A percentile compares a stretch with the other conserved stretches of the same genome.
Conservation (phyloP, 2,888 invertebrate genomes). For the Crematogaster levior region DNA sequence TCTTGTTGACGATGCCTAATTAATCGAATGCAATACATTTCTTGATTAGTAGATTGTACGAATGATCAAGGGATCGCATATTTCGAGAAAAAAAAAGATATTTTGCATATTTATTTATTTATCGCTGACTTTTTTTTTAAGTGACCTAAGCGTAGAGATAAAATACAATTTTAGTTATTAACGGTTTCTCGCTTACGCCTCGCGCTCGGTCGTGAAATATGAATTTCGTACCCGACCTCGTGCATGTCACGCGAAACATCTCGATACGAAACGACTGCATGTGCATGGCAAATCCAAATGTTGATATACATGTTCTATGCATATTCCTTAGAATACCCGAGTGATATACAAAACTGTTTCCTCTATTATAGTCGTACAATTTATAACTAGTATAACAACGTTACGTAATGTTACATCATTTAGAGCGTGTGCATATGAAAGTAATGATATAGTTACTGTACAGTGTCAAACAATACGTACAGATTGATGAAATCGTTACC, state of each 20-base stretch:
- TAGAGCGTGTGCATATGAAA: constrained; percentile 48
- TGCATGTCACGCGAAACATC: constrained; percentile 58
- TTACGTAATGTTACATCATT: constrained; percentile 54
- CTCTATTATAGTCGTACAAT: constrained; percentile 46
- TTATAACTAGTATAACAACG: constrained; percentile 52
- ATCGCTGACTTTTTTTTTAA: not conserved
- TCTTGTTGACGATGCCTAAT: constrained; percentile 5
- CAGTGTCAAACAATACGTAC: constrained; percentile 52
- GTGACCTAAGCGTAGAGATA: not conserved
- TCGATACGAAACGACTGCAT: constrained; percentile 58
- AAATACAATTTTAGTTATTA: constrained; percentile 25
- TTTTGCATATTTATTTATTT: constrained; percentile 27
- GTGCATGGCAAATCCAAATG: constrained; percentile 67
- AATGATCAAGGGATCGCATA: not conserved
- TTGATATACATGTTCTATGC: constrained; percentile 41
- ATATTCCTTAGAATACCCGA: constrained; percentile 33
- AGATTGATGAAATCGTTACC: constrained; percentile 56
- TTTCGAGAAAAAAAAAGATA: not conserved
- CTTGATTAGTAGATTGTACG: not conserved
- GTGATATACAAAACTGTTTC: constrained; percentile 43
- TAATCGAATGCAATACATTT: not conserved
- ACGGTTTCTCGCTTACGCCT: constrained; percentile 25
- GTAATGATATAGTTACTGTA: constrained; percentile 37
- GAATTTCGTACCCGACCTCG: constrained; percentile 13
- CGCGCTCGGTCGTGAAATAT: constrained; percentile 31